phyloP scores from a whole-genome alignment of 1,140 invertebrate genomes.

The Drosophila ohnishii region DNA sequence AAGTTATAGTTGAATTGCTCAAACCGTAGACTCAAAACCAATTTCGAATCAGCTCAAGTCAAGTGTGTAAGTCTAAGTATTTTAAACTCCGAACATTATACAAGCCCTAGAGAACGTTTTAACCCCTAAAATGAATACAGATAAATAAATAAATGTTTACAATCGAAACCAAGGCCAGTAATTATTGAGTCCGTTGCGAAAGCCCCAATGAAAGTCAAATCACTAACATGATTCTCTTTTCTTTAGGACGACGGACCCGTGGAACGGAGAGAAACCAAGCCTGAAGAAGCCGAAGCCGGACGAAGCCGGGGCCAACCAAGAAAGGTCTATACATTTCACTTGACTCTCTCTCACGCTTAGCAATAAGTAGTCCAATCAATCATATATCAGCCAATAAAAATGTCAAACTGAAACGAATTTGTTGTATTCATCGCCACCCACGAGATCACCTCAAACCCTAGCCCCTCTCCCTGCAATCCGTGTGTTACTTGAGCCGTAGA shows the following conservation, averaged over 20 bases:
- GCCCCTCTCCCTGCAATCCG: constrained; percentile 8
- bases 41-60: constrained; percentile 45
- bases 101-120: constrained; percentile 30
- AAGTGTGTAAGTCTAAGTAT: constrained; percentile 36
- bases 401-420: constrained; percentile 52
- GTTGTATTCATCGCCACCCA: constrained; percentile 52
- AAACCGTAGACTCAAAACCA: constrained; percentile 35
- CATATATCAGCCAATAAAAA: constrained; percentile 55
- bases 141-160: constrained; percentile 73
- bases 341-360: constrained; percentile 22
- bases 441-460: constrained; percentile 21
- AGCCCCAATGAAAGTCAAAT: neutral
- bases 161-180: constrained; percentile 35
- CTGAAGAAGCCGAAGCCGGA: neutral
- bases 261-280: neutral
- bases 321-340: constrained; percentile 43
- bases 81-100: constrained; percentile 35
- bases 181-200: neutral
- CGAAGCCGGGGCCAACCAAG: neutral
- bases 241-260: constrained; percentile 26
- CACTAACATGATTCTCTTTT: constrained; percentile 57
- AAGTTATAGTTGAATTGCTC: constrained; percentile 47
- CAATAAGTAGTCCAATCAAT: constrained; percentile 43
- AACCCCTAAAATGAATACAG: constrained; percentile 14
- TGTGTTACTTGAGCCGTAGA: constrained; percentile 14